phyloP scores from a whole-genome alignment of 2,888 invertebrate genomes.

The Melipona bicolor region DNA sequence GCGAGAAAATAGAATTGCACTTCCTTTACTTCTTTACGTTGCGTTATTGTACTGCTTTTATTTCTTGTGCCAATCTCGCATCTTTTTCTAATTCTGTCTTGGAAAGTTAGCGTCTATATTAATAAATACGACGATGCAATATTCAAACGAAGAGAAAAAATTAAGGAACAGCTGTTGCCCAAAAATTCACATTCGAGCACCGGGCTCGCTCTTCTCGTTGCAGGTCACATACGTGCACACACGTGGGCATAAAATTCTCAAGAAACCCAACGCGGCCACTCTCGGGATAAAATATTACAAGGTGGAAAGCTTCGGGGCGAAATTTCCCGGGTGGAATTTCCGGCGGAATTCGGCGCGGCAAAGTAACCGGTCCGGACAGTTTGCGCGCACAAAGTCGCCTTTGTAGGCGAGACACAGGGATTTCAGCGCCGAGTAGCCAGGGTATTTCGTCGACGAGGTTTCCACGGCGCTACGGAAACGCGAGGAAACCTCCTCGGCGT shows the following conservation, averaged over 20 bases:
- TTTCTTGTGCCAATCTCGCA: no score
- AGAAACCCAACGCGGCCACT: background rate
- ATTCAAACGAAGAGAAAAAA: no score
- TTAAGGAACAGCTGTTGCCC: no score
- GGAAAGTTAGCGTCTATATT: no score
- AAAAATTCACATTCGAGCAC: no score
- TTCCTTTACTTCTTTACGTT: no score
- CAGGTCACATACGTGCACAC: background rate
- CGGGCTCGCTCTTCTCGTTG: no score
- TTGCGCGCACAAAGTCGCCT: slow-evolving; percentile 34
- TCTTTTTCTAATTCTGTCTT: no score
- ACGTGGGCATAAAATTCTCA: background rate
- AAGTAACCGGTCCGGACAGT: slow-evolving; percentile 37
- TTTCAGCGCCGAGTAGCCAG: slow-evolving; percentile 25
- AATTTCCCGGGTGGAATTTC: slow-evolving; percentile 31
- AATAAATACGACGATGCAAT: no score
- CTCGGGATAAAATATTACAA: background rate
- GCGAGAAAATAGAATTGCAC: slow-evolving; percentile 11
- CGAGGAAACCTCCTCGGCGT: slow-evolving; percentile 31
- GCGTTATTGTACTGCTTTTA: no score
- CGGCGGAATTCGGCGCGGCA: slow-evolving; percentile 27
- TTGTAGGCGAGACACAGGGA: slow-evolving; percentile 18
- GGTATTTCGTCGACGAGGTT: slow-evolving; percentile 11
- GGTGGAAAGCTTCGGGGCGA: background rate
- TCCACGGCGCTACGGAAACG: slow-evolving; percentile 5